These are phyloP conservation scores for Oligia latruncula DNA, from an alignment of 2,888 invertebrate genomes.

Conservation along the genomic window DNA sequence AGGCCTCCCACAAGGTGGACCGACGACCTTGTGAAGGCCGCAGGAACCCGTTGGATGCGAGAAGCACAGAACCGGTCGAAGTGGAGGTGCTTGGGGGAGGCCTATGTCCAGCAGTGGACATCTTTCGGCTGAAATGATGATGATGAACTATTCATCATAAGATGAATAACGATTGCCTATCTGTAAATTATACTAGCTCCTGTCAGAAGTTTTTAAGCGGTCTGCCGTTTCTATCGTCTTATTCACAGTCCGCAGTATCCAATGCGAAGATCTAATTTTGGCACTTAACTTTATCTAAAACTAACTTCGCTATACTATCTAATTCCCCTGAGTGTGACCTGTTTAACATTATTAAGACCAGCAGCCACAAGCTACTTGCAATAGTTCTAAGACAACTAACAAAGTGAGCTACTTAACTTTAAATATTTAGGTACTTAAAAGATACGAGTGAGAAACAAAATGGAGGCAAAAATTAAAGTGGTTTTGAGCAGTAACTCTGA, in stretches of 20 bases:
- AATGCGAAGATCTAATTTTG: neutral
- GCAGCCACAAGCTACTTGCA: neutral
- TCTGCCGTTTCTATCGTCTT: neutral
- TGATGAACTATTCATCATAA: too few relatives aligned
- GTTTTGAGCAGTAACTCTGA: neutral
- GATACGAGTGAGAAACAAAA: neutral
- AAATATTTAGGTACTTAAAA: constrained; percentile 2
- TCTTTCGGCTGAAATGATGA: too few relatives aligned
- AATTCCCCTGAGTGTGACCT: neutral
- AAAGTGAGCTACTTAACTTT: neutral
- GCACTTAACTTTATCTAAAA: neutral
- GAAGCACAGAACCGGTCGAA: too few relatives aligned
- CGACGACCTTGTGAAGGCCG: too few relatives aligned
- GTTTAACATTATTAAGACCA: neutral
- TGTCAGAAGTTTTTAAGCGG: neutral
- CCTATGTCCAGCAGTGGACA: too few relatives aligned
- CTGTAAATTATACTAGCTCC: neutral
- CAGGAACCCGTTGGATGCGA: too few relatives aligned
- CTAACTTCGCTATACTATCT: neutral
- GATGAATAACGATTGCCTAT: neutral
- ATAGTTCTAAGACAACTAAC: neutral
- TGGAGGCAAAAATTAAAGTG: neutral
- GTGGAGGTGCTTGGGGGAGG: too few relatives aligned
- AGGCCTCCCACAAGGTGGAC: too few relatives aligned
- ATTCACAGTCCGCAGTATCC: neutral